Evolutionary conservation across 2,888 invertebrate species (phyloP), one percentile per base, ranked within the genome.

Genomic region (Schizaphis graminum): DNA sequence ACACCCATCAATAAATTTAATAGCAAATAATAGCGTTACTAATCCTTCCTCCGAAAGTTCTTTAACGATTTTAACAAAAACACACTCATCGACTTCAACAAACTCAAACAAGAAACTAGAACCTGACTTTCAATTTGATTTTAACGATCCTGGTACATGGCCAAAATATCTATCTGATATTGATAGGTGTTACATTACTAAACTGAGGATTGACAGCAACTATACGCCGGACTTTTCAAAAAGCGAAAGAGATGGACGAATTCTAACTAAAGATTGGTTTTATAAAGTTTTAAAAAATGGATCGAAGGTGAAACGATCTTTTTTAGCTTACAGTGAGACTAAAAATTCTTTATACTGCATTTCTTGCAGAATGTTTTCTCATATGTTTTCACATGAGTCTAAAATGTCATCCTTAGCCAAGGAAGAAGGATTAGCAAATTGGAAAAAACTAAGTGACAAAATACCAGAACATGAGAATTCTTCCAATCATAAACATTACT

Each of bases 371-470:
- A 77, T 77, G 77, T 77, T 77, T 77, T 77, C 77, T 77, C 77
- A 77, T 77, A n/a, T 77, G 77, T 77, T 77, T 77, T 77, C 77
- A 13, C n/a, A 77, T 77, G 77, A 77, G 77, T 77, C 77, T 77
- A 77, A n/a, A 77, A 77, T 77, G 77, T 77, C 77, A 77, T 77
- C 77, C n/a, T 77, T 77, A 77, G 77, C 77, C 77, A 77, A 77
- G n/a, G 35, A 77, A 77, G 77, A 77, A n/a, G 77, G 77, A 77
- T 77, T 77, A n/a, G n/a, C 13, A 77, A 77, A 77, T n/a, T 77
- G 77, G 77, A 77, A 77, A 77, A 77, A 77, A 77, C 77, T 77
- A n/a, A 77, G 35, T 44, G 77, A 77, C 77, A 77, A 77, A 77
- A 77, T 77, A 77, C 77, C 77, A 77, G 77, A 77, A 77, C 77